phyloP scores from a whole-genome alignment of 1,140 invertebrate species.

The Zaprionus ornatus region DNA sequence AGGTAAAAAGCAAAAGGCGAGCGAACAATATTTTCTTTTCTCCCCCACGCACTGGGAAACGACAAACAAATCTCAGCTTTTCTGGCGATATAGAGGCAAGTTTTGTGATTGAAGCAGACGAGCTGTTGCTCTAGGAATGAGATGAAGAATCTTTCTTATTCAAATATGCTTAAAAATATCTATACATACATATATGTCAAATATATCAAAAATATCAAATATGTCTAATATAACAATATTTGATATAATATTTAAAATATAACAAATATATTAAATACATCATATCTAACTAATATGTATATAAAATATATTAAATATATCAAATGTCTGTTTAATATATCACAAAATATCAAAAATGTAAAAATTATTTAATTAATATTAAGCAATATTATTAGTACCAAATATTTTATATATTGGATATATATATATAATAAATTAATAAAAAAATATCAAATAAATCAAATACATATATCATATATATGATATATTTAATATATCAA shows the following conservation, averaged over 20 bases:
- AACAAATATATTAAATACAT: not conserved
- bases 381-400: too few relatives aligned
- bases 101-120: not conserved
- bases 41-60: conserved; percentile 21
- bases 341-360: too few relatives aligned
- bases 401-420: too few relatives aligned
- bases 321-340: too few relatives aligned
- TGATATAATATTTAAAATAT: not conserved
- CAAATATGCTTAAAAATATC: not conserved
- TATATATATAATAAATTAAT: too few relatives aligned
- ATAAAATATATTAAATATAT: not conserved
- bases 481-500: too few relatives aligned
- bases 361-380: too few relatives aligned
- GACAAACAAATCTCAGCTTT: conserved; percentile 69
- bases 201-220: not conserved
- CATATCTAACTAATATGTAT: not conserved
- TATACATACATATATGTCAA: not conserved
- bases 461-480: too few relatives aligned
- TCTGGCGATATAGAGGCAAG: not conserved
- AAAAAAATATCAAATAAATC: too few relatives aligned
- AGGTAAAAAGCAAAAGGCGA: conserved; percentile 45
- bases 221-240: not conserved
- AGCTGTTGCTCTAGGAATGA: not conserved
- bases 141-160: too few relatives aligned
- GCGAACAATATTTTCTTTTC: conserved; percentile 63